phyloP scores from a whole-genome alignment of 1,140 invertebrate genomes.

The Neocloeon triangulifer region DNA sequence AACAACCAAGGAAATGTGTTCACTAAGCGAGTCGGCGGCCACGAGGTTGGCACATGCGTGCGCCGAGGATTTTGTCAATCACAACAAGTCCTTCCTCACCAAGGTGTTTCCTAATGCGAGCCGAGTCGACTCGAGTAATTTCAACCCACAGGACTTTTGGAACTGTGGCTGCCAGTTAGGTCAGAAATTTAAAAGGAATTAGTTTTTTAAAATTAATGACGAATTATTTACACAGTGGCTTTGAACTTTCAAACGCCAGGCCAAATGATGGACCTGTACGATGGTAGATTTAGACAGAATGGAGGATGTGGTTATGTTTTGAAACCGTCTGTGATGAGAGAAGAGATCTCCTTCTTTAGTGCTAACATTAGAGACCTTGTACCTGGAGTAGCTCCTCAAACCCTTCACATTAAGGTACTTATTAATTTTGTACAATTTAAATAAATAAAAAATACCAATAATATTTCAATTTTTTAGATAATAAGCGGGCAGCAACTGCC shows the following conservation, averaged over 20 bases:
- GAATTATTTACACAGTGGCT: conserved; percentile 19
- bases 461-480: no score
- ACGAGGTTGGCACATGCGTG: conserved; percentile 12
- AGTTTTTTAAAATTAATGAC: background rate
- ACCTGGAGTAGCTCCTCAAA: conserved; percentile 28
- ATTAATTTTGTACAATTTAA: background rate
- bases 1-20: conserved; percentile 17
- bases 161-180: conserved; percentile 31
- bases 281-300: conserved; percentile 33
- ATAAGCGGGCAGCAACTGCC: conserved; percentile 39
- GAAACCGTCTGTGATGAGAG: conserved; percentile 28
- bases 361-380: conserved; percentile 22
- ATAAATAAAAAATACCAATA: no score
- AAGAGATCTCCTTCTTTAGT: conserved; percentile 21
- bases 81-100: conserved; percentile 25
- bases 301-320: conserved; percentile 37
- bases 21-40: conserved; percentile 21
- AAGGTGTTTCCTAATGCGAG: conserved; percentile 26
- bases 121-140: conserved; percentile 30
- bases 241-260: conserved; percentile 30
- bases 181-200: conserved; percentile 11
- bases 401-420: conserved; percentile 26
- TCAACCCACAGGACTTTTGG: conserved; percentile 32
- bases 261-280: conserved; percentile 28
- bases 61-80: conserved; percentile 27